Conservation (phyloP, 2,113 vertebrate species). For the Lepisosteus oculatus region DNA sequence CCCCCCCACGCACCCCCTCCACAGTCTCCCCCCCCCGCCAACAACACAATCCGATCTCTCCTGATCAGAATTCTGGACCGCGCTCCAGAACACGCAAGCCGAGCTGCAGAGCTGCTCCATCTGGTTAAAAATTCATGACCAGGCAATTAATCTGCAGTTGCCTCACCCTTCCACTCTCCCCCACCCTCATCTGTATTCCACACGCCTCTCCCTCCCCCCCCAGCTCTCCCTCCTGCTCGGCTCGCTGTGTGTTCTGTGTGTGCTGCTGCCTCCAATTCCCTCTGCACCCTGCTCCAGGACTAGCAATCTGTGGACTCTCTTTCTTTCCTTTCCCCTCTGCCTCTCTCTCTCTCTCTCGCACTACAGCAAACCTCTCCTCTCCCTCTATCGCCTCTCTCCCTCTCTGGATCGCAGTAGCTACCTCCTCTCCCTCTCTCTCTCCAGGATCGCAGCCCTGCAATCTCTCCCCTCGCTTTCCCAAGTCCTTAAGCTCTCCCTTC, state of each 20-base stretch:
- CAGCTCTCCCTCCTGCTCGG: conserved; percentile 9
- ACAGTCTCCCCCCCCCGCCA: conserved; percentile 21
- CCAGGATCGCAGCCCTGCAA: too few relatives aligned
- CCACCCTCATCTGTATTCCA: too few relatives aligned
- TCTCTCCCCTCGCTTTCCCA: too few relatives aligned
- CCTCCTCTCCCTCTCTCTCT: conserved; percentile 46
- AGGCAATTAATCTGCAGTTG: too few relatives aligned
- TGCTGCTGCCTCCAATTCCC: conserved; percentile 36
- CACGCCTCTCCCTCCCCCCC: conserved; percentile 6
- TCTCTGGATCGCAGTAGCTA: conserved; percentile 18
- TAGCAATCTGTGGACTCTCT: not conserved
- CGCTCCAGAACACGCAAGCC: too few relatives aligned
- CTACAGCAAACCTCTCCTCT: not conserved
- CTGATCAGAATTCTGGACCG: too few relatives aligned
- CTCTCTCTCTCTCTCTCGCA: conserved; percentile 27
- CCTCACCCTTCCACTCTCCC: too few relatives aligned
- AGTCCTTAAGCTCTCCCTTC: too few relatives aligned
- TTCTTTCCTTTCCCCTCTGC: not conserved
- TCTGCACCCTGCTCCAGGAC: conserved; percentile 3
- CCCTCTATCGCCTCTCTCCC: conserved; percentile 25
- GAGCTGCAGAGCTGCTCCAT: too few relatives aligned
- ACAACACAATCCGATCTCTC: too few relatives aligned
- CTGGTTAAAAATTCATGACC: too few relatives aligned
- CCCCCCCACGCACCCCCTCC: not conserved
- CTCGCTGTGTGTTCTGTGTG: conserved; percentile 22